Evolutionary conservation across 2,888 invertebrate species (phyloP), one percentile per base, ranked within the genome.

Genomic region (Monoplex corrugatus): DNA sequence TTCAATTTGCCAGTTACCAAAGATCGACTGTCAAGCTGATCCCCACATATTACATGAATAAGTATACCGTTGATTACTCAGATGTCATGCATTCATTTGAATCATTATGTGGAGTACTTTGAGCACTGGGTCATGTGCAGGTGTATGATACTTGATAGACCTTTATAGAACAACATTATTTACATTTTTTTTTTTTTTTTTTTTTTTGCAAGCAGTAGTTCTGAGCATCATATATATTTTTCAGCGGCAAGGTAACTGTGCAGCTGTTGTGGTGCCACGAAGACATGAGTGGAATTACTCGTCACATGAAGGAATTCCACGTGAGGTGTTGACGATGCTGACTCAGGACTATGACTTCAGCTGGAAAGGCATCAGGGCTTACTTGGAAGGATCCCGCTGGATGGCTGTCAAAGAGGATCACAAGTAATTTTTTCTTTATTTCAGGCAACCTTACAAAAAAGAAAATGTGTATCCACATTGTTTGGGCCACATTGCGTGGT

Each of bases 281-380:
- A 63, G 82, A 68, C 80, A 87, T 40, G 35, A 57, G 80, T 86
- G 63, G 68, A 5, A 43, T 1, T 63, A 86, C 44, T 44, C 63
- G 6, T 68, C 68, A 35, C 63, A 57, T 40, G 63, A 86, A n/a
- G 92, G 92, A 13, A 82, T 92, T 38, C 88, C 92, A 6, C 86
- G 89, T 28, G 88, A 91, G 5, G 10, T 91, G 0, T 68, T 84
- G n/a, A 63, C 86, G 44, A 88, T 88, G 90, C 68, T 92, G 43
- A 88, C 88, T 19, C 87, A 87, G 88, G 87, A 91, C 43, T 40
- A 89, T 50, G 88, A 89, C 88, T 78, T 89, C 8, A 90, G 89
- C 86, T 50, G 83, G 28, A 78, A 40, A 3, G 40, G 63, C 16
- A 68, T 50, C 13, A 40, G 10, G 32, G 16, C 23, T 23, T 57